Conservation (phyloP, 2,113 vertebrate species). For the Pitta sordida region DNA sequence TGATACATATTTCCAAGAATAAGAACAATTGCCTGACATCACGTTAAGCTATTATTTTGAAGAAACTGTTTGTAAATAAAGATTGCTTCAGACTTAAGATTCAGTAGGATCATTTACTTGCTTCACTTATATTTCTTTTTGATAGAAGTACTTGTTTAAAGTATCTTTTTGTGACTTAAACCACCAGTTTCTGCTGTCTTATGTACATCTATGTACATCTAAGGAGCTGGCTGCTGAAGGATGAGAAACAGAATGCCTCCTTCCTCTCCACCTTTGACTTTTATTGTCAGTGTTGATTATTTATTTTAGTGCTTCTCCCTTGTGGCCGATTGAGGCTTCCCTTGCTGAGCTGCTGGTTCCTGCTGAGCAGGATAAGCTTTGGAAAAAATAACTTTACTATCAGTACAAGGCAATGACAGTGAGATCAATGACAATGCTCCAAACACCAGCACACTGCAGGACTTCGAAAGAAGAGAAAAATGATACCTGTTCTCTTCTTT, state of each 20-base stretch:
- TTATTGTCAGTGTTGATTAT: constrained; percentile 43
- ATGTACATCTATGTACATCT: background rate
- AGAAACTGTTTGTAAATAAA: background rate
- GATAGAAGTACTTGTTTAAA: background rate
- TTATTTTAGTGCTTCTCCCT: constrained; percentile 48
- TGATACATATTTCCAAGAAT: background rate
- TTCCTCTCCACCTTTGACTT: constrained; percentile 52
- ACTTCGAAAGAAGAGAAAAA: constrained; percentile 29
- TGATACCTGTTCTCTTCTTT: background rate
- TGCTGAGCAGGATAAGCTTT: constrained; percentile 36
- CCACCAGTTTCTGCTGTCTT: background rate
- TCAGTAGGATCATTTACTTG: background rate
- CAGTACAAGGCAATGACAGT: background rate
- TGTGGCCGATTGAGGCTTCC: background rate
- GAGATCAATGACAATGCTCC: background rate
- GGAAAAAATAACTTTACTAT: constrained; percentile 52
- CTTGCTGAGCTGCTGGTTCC: constrained; percentile 19
- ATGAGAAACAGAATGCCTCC: background rate
- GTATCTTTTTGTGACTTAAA: background rate
- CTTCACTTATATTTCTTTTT: background rate
- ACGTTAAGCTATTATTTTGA: background rate
- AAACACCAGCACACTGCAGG: background rate
- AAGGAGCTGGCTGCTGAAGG: background rate
- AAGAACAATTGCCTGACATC: background rate
- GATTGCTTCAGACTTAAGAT: background rate